Base-by-base conservation (phyloP, 2,797 vertebrate species). In the Gorsachius magnificus region DNA sequence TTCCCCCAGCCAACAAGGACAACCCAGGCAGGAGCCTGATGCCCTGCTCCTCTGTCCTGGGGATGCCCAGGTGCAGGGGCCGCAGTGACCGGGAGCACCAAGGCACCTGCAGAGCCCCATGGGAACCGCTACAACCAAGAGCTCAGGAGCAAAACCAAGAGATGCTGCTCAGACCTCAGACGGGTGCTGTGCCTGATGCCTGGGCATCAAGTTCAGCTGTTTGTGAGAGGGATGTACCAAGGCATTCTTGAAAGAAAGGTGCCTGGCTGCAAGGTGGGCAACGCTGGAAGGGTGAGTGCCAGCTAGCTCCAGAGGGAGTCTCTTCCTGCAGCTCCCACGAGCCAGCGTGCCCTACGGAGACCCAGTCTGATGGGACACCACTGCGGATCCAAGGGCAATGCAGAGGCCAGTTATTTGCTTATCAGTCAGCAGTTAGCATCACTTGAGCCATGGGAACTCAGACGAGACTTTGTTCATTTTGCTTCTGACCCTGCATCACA, bases 401-500 rank as follows among this genome's bases (percentile, higher is more conserved):
- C 26, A 0, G 0, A 63, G 46, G 56, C 61, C 76, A 75, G 33
- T 11, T 43, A 66, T 88, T 66, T 85, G 72, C 58, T 84, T 77
- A 71, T 85, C 86, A 69, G 69, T 20, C 60, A 57, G 92, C 54
- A 89, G 70, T 63, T 35, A 46, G 21, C 18, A 12, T 50, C 88
- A 51, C 57, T 76, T 2, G 8, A 77, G 78, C 0, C 2, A 94
- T 19, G 74, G 80, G 83, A 95, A 89, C 35, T 50, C 70, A 53
- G 88, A 64, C 1, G 3, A 95, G 78, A 92, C 83, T 79, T 43
- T 51, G 69, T 56, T 89, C 78, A 22, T 83, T 89, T 91, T 57
- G 35, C n/a, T 63, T 57, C 92, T 69, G 78, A 84, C 83, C 78
- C 90, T 72, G 76, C 75, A 74, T 48, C 79, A 87, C 82, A 88